Base-by-base conservation (phyloP, 2,797 vertebrate genomes). In the Kryptopterus vitreolus region DNA sequence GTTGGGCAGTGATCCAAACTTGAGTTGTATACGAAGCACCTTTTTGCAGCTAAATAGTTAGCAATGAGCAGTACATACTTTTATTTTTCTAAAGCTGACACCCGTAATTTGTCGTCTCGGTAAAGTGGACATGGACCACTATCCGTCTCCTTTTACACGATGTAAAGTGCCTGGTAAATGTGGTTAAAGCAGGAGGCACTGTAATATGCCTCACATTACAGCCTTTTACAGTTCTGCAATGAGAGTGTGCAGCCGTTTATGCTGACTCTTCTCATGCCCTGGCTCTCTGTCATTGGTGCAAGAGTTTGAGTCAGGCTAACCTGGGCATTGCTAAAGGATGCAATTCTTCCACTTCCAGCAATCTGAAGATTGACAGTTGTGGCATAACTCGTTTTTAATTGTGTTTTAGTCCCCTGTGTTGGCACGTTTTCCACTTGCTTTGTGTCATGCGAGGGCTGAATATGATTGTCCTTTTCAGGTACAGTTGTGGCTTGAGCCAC, bases 331-430 rank as follows among this genome's bases (percentile, higher is more conserved):
- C 95, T 96, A 35, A 95, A 95, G 0, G 94, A 93, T 0, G 96
- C 92, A 46, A 95, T 94, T 38, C 94, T 88, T 0, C 96, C 95
- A 6, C 95, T 95, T 0, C 96, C 95, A 0, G 95, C 95, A 0
- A 98, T 95, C 53, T 96, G 95, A 59, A 98, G 93, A 87, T 95
- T 98, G 22, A 98, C 95, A 0, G 96, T 96, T 83, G 96, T 98
- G 80, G 96, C 96, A 3, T 98, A 97, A 81, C 95, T 96, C 79
- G 95, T 87, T 71, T 87, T 87, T 65, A 87, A 77, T 57, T 63
- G 38, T 62, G 72, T 38, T 80, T 84, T 85, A 65, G 59, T 82
- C 81, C 11, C 84, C 78, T 63, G 75, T 18, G 43, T 48, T 78
- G 26, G 71, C 61, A 72, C 69, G 7, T 26, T 52, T 11, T 83